Evolutionary conservation across 2,113 vertebrate species (phyloP).

Genomic region (Leiothrix lutea): DNA sequence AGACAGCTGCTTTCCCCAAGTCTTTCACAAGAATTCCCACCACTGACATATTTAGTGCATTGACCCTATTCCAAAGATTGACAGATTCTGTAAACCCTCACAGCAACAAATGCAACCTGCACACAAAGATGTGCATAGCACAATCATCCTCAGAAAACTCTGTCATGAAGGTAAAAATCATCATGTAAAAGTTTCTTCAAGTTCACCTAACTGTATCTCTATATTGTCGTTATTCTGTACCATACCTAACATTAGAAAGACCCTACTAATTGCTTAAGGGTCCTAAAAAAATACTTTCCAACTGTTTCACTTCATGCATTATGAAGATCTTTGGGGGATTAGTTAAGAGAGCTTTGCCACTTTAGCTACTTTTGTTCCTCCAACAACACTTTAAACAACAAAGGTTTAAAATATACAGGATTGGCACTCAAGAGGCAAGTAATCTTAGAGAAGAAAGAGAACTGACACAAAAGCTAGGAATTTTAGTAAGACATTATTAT

Average conservation of each 20-base stretch:
- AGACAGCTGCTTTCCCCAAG: neutral
- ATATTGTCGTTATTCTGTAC: neutral
- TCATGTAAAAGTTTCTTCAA: neutral
- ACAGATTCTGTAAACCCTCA: neutral
- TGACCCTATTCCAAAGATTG: neutral
- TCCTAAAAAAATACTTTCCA: neutral
- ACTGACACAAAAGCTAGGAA: neutral
- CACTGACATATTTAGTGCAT: neutral
- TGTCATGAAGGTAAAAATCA: neutral
- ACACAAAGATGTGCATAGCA: neutral
- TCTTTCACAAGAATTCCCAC: neutral
- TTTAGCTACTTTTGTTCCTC: neutral
- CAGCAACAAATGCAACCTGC: neutral
- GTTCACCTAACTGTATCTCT: neutral
- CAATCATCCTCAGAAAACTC: neutral
- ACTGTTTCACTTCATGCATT: neutral
- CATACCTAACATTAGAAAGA: neutral
- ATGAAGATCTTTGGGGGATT: neutral
- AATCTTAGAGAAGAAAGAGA: neutral
- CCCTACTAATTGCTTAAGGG: neutral
- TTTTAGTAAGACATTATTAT: neutral
- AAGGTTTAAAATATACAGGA: neutral
- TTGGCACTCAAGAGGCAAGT: neutral
- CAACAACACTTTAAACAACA: neutral
- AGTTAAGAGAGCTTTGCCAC: neutral